Conservation (phyloP, 2,888 invertebrate species). For the Isotomurus palustris region DNA sequence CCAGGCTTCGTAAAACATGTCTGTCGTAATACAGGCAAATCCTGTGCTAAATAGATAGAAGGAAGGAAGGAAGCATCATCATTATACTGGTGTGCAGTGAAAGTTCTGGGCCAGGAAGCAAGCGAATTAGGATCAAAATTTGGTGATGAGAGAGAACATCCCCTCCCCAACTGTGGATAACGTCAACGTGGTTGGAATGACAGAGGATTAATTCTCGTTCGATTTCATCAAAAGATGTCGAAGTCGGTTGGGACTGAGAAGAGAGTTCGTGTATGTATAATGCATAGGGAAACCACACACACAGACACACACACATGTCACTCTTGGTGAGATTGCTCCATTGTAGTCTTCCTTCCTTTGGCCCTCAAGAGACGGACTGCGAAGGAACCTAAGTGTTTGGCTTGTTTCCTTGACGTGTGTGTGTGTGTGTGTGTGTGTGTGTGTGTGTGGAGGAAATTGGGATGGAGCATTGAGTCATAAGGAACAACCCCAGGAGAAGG, state of each 20-base stretch:
- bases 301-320: no score
- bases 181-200: conserved; percentile 16
- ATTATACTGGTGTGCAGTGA: no score
- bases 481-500: background rate
- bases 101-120: no score
- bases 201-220: conserved; percentile 11
- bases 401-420: no score
- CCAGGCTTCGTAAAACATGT: no score
- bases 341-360: no score
- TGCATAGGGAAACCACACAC: background rate
- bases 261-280: background rate
- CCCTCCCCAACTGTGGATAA: conserved; percentile 1
- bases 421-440: background rate
- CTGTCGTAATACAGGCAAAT: no score
- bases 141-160: conserved; percentile 2
- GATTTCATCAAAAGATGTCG: background rate
- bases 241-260: background rate
- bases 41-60: no score
- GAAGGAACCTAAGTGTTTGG: no score
- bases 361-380: no score
- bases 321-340: no score
- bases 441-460: conserved; percentile 8
- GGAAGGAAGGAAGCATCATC: no score
- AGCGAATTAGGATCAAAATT: background rate
- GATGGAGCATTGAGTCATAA: conserved; percentile 4